Percentiles rank a stretch among this genome's conserved stretches.
Evolutionary conservation across 2,797 vertebrate species (phyloP).

Genomic region (Tapirus indicus): DNA sequence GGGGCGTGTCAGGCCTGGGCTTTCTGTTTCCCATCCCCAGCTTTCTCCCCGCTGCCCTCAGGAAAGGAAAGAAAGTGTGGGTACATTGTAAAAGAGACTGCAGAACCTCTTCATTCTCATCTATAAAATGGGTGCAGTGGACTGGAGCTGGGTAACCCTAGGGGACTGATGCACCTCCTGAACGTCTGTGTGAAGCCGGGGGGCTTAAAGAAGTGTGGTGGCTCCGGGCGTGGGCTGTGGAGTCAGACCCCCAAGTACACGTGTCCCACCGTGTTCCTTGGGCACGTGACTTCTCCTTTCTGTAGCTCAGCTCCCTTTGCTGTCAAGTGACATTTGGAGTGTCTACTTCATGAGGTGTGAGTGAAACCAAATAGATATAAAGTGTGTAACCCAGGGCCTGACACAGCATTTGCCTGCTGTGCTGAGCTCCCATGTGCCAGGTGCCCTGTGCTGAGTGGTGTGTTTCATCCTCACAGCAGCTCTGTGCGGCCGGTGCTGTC

Average conservation of each 20-base stretch:
- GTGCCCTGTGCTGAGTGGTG: rapidly evolving
- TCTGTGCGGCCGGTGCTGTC: background rate
- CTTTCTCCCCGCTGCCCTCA: background rate
- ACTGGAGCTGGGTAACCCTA: background rate
- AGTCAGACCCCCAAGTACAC: rapidly evolving
- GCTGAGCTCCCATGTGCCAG: rapidly evolving
- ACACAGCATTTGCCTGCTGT: rapidly evolving
- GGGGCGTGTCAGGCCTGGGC: background rate
- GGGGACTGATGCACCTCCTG: background rate
- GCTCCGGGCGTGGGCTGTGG: rapidly evolving
- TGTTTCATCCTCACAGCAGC: background rate
- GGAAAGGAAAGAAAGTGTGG: background rate
- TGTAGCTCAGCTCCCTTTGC: background rate
- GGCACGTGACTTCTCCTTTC: background rate
- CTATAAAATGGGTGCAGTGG: background rate
- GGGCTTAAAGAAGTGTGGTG: background rate
- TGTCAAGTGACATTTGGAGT: background rate
- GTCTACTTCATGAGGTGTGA: background rate
- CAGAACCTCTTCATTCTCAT: background rate
- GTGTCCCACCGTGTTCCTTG: background rate
- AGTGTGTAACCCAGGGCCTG: too few species aligned
- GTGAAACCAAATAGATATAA: background rate
- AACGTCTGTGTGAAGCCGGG: background rate
- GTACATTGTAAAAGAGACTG: background rate
- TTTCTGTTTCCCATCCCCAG: background rate